phyloP scores from a whole-genome alignment of 2,797 vertebrate genomes.

The Synanceia verrucosa region DNA sequence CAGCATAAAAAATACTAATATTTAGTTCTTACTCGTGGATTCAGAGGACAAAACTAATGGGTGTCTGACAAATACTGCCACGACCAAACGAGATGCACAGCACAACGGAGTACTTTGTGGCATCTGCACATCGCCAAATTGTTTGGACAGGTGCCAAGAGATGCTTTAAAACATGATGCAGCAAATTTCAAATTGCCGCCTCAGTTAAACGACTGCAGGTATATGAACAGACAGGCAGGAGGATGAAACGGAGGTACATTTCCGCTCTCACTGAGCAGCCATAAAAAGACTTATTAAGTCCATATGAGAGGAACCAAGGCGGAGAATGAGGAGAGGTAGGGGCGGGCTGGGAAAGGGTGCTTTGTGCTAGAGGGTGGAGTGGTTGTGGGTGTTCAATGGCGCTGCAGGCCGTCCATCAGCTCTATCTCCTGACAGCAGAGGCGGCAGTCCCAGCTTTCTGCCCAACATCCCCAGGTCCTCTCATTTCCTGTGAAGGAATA shows the following conservation, averaged over 20 bases:
- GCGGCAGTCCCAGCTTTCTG: conserved; percentile 61
- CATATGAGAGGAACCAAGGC: conserved; percentile 21
- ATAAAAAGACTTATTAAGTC: conserved; percentile 47
- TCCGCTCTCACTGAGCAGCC: conserved; percentile 29
- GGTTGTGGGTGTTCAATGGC: conserved; percentile 43
- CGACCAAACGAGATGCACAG: conserved; percentile 22
- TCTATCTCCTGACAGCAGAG: conserved; percentile 73
- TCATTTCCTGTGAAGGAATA: conserved; percentile 80
- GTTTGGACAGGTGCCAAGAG: conserved; percentile 28
- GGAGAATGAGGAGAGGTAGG: conserved; percentile 22
- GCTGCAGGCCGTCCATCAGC: conserved; percentile 74
- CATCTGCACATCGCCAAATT: conserved; percentile 18
- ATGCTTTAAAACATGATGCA: conserved; percentile 34
- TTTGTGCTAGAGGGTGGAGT: conserved; percentile 37
- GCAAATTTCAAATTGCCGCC: conserved; percentile 44
- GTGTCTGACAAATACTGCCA: conserved; percentile 31
- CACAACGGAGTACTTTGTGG: neutral
- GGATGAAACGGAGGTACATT: conserved; percentile 23
- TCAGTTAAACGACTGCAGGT: conserved; percentile 27
- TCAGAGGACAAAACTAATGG: conserved; percentile 16
- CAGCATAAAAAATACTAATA: conserved; percentile 10
- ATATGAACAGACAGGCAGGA: conserved; percentile 18
- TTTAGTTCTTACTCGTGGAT: conserved; percentile 31
- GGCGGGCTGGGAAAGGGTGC: conserved; percentile 7
- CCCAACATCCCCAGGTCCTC: conserved; percentile 60